Base-by-base conservation (phyloP, 2,888 invertebrate genomes). In the Stenchaetothrips biformis region DNA sequence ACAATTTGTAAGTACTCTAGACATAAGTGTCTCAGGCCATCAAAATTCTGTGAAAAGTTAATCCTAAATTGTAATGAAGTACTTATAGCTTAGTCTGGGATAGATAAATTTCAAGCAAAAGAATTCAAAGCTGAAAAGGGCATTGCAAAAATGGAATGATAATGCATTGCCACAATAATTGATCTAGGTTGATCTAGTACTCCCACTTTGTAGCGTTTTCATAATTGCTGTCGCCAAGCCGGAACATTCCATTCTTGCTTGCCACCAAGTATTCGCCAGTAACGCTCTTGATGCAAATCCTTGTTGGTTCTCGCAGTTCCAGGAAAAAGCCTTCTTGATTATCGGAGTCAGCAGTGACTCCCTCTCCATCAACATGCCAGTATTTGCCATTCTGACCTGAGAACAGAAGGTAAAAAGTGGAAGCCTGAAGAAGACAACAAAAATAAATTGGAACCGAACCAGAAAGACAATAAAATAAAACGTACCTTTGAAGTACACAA, bases 151-250 rank as follows among this genome's bases (percentile, higher is more conserved):
- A 74, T 74, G 67, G 67, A 74, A 74, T 74, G 67, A 25, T 74
- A 21, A 74, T 74, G 67, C 67, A 74, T 74, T 25, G 67, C 67
- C 67, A 74, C 25, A 11, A 37, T 25, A 74, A 21, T 74, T 74
- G n/a, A n/a, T n/a, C n/a, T 21, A n/a, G 18, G 16, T 62, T 62
- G 13, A 48, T 86, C 89, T 95, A 97, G 88, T 96, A 97, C 89
- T 97, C 97, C 97, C 97, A 97, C 86, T 95, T 95, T 85, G 96
- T 97, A 86, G 96, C 95, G 83, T 89, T 88, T 84, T 92, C 91
- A 84, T 92, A 91, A 85, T 93, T 93, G 83, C 91, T 90, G 82
- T 93, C 94, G 80, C 94, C 94, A 82, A 96, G 90, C 85, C 94
- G 93, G 89, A 97, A 94, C 85, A 93, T 92, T 77, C 97, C 97